phyloP scores from a whole-genome alignment of 2,797 vertebrate species.

The Cirrhinus mrigala region DNA sequence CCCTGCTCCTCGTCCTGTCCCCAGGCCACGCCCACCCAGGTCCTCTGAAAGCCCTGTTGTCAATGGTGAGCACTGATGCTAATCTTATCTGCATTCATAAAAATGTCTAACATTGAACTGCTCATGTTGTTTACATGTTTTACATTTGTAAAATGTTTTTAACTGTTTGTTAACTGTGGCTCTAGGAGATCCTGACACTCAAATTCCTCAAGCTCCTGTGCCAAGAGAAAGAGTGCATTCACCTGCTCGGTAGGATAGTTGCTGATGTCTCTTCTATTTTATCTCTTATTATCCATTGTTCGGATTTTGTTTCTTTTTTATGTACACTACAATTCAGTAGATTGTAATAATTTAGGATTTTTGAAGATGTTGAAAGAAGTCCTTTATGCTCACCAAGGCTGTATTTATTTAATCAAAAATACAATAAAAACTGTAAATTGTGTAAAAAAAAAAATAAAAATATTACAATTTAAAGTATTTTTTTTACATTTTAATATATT shows the following conservation, averaged over 20 bases:
- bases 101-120: neutral
- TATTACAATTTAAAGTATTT: neutral
- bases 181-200: conserved; percentile 70
- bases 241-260: conserved; percentile 83
- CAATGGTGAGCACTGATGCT: conserved; percentile 64
- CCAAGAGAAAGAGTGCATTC: conserved; percentile 88
- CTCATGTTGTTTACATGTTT: neutral
- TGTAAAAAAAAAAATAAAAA: neutral
- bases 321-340: too few relatives aligned
- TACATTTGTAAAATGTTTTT: neutral
- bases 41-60: conserved; percentile 55
- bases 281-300: neutral
- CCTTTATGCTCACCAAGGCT: neutral
- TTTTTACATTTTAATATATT: neutral
- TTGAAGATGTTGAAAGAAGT: neutral
- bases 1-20: conserved; percentile 72
- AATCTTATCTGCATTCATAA: neutral
- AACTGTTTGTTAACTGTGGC: neutral
- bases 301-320: neutral
- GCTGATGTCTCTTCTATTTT: neutral
- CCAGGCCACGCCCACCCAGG: conserved; percentile 67
- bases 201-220: conserved; percentile 75
- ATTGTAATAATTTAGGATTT: neutral
- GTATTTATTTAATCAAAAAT: neutral
- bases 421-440: neutral